Base-by-base conservation (phyloP, 1,140 invertebrate species). In the Elymnias hypermnestra region DNA sequence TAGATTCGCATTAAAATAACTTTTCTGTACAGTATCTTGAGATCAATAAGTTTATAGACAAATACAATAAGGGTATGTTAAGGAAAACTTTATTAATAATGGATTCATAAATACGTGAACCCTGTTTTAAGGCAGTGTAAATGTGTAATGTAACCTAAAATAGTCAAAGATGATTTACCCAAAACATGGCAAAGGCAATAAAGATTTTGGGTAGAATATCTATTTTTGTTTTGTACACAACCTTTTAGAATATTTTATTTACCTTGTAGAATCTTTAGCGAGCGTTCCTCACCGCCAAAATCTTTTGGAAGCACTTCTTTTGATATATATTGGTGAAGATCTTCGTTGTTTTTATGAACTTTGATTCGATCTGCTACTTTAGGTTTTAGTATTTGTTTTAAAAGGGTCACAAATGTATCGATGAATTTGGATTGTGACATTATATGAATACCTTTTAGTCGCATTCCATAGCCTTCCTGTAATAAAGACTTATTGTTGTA, bases 361-460 rank as follows among this genome's bases (percentile, higher is more conserved):
- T 86, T 76, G 0, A 89, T 66, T 12, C 87, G 73, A 7, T 65
- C 70, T 0, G 71, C 76, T 5, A 88, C 58, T 64, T 88, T 88
- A 21, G 83, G 71, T 42, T 83, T 83, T 4, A 89, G 47, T 7
- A 68, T 63, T 42, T 81, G 77, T 58, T 88, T 89, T 8, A 87
- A 41, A 18, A 89, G 40, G 13, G 66, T 62, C 10, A 88, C 49
- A 22, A 88, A 43, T 33, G 71, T 74, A 44, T 88, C 87, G 6
- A 88, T 57, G 46, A 84, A 85, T 22, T 65, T 65, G 5, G 86
- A 86, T 0, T 81, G 72, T 57, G 86, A 81, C 28, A 89, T 57
- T 47, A 90, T 88, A 61, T 91, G 89, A 36, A 91, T 86, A 5
- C 87, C 88, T 66, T 90, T 90, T 48, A 91, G 83, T 66, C 89